phyloP scores from a whole-genome alignment of 2,888 invertebrate genomes.

The Scrobipalpa atriplicella region DNA sequence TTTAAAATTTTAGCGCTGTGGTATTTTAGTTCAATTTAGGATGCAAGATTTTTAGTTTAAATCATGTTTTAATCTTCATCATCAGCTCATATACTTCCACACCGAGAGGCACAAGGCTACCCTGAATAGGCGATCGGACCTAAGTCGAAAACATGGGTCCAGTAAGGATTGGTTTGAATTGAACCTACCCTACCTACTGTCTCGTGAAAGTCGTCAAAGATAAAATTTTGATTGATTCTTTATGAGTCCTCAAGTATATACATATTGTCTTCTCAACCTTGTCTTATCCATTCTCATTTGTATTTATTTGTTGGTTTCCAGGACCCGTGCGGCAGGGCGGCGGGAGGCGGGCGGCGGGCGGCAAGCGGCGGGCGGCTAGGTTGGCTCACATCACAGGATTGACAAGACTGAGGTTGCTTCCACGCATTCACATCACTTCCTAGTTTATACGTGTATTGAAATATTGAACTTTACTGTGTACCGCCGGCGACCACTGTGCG shows the following conservation, averaged over 20 bases:
- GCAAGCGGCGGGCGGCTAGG: constrained; percentile 42
- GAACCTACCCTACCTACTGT: too few species aligned
- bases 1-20: too few species aligned
- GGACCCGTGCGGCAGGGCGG: neutral
- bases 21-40: too few species aligned
- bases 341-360: constrained; percentile 37
- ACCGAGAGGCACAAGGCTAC: too few species aligned
- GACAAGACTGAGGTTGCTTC: constrained; percentile 80
- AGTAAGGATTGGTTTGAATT: neutral
- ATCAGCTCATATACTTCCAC: too few species aligned
- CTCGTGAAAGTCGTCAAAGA: neutral
- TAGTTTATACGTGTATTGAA: constrained; percentile 69
- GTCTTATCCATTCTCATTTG: neutral
- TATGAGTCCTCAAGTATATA: too few species aligned
- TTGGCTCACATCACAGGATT: constrained; percentile 71
- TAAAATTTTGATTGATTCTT: too few species aligned
- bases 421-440: constrained; percentile 66
- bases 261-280: neutral
- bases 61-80: too few species aligned
- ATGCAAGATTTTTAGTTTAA: too few species aligned
- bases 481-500: constrained; percentile 54
- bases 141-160: too few species aligned
- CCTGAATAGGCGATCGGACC: too few species aligned
- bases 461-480: constrained; percentile 54
- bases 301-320: neutral